Percentiles rank a stretch among this genome's conserved stretches.
These are phyloP conservation scores for Rhynchophorus ferrugineus DNA, from an alignment of 1,140 invertebrate species.

Conservation along the genomic window DNA sequence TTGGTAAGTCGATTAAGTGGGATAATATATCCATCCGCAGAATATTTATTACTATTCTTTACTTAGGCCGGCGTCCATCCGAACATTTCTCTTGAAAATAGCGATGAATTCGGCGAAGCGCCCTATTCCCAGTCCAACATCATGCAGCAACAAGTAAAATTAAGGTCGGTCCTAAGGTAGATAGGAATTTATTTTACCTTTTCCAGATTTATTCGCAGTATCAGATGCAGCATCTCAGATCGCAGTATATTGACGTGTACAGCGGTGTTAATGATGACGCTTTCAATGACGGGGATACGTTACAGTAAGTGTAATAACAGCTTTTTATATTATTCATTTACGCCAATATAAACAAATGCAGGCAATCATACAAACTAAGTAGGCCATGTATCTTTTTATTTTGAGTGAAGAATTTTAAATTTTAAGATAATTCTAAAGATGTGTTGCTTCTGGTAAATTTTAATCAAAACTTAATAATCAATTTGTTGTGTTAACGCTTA, in stretches of 20 bases:
- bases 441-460: too few species aligned
- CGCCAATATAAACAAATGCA: too few species aligned
- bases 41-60: not conserved
- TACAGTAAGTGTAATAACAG: constrained; percentile 40
- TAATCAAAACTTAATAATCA: too few species aligned
- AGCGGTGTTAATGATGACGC: constrained; percentile 57
- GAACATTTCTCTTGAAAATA: constrained; percentile 28
- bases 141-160: constrained; percentile 27
- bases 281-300: constrained; percentile 56
- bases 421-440: too few species aligned
- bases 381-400: too few species aligned
- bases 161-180: not conserved
- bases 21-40: too few species aligned
- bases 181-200: constrained; percentile 3
- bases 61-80: constrained; percentile 40
- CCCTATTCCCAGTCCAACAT: constrained; percentile 23
- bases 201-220: constrained; percentile 31
- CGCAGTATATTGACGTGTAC: constrained; percentile 46
- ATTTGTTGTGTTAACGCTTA: too few species aligned
- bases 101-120: constrained; percentile 33
- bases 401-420: too few species aligned
- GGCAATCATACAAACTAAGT: too few species aligned
- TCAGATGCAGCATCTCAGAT: constrained; percentile 30
- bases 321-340: too few species aligned
- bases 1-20: constrained; percentile 41